Evolutionary conservation across 1,140 invertebrate species (phyloP).

Genomic region (Pseudomyrmex flavicornis): DNA sequence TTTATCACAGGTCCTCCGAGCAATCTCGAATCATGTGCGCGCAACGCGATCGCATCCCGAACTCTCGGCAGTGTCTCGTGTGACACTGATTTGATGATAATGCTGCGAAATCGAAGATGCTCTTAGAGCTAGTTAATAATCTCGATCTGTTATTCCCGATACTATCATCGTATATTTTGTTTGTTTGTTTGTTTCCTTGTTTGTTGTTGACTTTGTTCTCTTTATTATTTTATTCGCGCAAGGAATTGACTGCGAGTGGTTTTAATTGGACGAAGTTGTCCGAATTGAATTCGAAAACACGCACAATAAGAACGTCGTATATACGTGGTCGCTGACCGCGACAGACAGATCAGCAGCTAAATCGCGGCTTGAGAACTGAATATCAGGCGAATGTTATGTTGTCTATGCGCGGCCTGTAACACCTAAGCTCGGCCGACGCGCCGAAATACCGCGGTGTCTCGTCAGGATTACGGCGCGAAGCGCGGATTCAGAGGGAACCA

Average conservation of each 20-base stretch:
- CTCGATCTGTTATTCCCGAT: no score
- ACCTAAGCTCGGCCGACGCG: conserved; percentile 49
- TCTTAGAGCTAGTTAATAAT: no score
- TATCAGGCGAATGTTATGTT: conserved; percentile 50
- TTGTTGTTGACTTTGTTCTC: no score
- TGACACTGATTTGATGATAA: not conserved
- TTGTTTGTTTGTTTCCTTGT: no score
- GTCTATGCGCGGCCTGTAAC: conserved; percentile 47
- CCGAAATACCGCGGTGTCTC: conserved; percentile 59
- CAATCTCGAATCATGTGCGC: not conserved
- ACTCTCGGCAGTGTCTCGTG: not conserved
- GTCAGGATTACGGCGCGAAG: conserved; percentile 58
- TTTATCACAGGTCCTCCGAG: not conserved
- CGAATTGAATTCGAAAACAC: not conserved
- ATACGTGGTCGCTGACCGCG: not conserved
- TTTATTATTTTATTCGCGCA: no score
- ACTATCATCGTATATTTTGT: no score
- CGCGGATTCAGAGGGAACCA: conserved; percentile 52
- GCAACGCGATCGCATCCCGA: not conserved
- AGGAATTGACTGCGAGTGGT: no score
- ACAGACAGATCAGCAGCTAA: not conserved
- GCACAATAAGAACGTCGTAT: not conserved
- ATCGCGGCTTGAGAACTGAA: conserved; percentile 18
- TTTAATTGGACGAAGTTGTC: not conserved
- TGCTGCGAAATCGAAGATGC: not conserved